Base-by-base conservation (phyloP, 2,797 vertebrate species). In the Macroramphosus scolopax region DNA sequence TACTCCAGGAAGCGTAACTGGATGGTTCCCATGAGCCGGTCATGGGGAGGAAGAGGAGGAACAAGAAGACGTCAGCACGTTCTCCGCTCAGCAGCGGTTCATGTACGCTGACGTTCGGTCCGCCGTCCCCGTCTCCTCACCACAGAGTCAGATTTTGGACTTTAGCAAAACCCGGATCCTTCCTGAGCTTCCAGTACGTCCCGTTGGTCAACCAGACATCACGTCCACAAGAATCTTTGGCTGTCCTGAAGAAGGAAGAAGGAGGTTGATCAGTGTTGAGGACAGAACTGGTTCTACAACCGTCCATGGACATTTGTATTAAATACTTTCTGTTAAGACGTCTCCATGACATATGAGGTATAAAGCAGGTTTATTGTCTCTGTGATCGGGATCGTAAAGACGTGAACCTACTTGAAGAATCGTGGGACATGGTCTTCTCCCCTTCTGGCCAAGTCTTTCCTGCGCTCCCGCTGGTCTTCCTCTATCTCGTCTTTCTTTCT, bases 191-290 rank as follows among this genome's bases (percentile, higher is more conserved):
- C 95, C 95, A 98, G 82, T 98, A 98, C 0, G 87, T 91, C 55
- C 89, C 84, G 61, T 95, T 97, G 8, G 88, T 91, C 67, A 94
- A 25, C 95, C 95, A 98, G 6, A 92, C 92, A 34, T 98, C 95
- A 47, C 91, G 92, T 38, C 94, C 93, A 0, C 68, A 89, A 63
- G 82, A 57, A 15, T 96, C 95, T 3, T 85, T 83, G 75, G 91
- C 78, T 80, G 89, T 89, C 86, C 94, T 97, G 72, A 5, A 44
- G 42, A 42, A 15, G 12, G n/a, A 35, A 22, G 3, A 6, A 22
- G 20, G 6, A 22, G 3, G 20, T 22, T 3, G 6, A 22, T 22
- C 3, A 22, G 20, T 22, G 3, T 3, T 22, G 3, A 22, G 20
- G 20, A 22, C 6, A 22, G n/a, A n/a, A n/a, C n/a, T n/a, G n/a